Evolutionary conservation across 2,113 vertebrate species (phyloP), one percentile per base, ranked within the genome.

Genomic region (Dermatemys mawii): DNA sequence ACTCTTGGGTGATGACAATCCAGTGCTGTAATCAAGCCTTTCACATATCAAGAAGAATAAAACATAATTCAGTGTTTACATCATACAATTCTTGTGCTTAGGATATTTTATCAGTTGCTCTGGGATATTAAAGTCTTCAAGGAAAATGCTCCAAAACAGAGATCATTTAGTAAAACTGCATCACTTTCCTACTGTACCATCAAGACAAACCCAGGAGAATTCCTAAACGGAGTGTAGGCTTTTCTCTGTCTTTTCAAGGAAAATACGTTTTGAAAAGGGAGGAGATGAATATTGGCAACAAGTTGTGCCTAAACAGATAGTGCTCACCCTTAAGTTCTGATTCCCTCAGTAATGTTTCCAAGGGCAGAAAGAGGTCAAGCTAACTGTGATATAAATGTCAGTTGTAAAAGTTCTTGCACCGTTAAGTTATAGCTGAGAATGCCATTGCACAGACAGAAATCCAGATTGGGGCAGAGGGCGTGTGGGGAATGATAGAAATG

Each of bases 31-130:
- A 76, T 76, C 41, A 92, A 90, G 1, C 51, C 86, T 90, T 91
- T 88, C 79, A 88, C 3, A 86, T 16, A 63, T 55, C 54, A 96
- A 55, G 17, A 95, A 91, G 6, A 83, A 57, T 13, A 63, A 57
- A 91, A 57, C 1, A 50, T 67, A 86, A 91, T 49, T 90, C 2
- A 1, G 16, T 46, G 14, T n/a, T 81, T 88, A 86, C 88, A 44
- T 88, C 53, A 55, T 14, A 78, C 7, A 29, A 13, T 88, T 4
- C 2, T 90, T 38, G 17, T 51, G 4, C 27, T 73, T 63, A 91
- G 8, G n/a, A 87, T 12, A 11, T 63, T 19, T 53, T 92, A 90
- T 6, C 22, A 4, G 2, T n/a, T 81, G 10, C 24, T 82, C 21
- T 93, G 11, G 63, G 49, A 44, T 26, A 16, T 48, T 53, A 44